Base-by-base conservation (phyloP, 2,888 invertebrate species). In the Ryuthela nishihirai region DNA sequence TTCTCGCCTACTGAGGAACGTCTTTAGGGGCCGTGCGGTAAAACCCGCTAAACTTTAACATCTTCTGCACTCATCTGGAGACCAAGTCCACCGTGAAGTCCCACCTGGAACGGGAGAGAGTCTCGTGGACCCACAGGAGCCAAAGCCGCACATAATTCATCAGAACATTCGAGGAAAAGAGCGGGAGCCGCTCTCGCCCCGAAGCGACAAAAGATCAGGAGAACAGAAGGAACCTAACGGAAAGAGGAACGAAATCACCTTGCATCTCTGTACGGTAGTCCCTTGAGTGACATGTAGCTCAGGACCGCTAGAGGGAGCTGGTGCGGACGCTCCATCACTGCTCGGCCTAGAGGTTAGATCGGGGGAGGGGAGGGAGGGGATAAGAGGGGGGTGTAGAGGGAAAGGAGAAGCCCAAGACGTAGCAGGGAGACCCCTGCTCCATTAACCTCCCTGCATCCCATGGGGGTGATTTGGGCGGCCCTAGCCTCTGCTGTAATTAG, bases 401-500 rank as follows among this genome's bases (percentile, higher is more conserved):
- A 29, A 12, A 29, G 12, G 29, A 29, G 29, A 29, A 12, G 29
- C 7, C 29, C 7, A 12, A 29, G 29, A 12, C 29, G 29, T 9
- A n/a, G n/a, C n/a, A n/a, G n/a, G n/a, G n/a, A n/a, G n/a, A 7
- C 56, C 56, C 44, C 25, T 56, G 56, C 50, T 50, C 56, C 56
- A 56, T 56, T 56, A 56, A 56, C 56, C 56, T 56, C 50, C 50
- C 45, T 15, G 56, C 35, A 9, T 50, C 50, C 50, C 50, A 46
- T 23, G 45, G 56, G 56, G 49, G 49, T 49, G 50, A 50, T 56
- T 56, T 49, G 56, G 50, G 29, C 7, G 29, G 9, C 12, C 29
- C 29, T 29, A 12, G 40, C 49, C 50, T 44, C 40, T 23, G 45
- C 56, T 45, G 50, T 56, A 56, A 56, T 56, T 56, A 56, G 56